A percentile compares a stretch with the other conserved stretches of the same genome.
Conservation (phyloP, 2,888 invertebrate genomes). For the Steinernema carpocapsae region DNA sequence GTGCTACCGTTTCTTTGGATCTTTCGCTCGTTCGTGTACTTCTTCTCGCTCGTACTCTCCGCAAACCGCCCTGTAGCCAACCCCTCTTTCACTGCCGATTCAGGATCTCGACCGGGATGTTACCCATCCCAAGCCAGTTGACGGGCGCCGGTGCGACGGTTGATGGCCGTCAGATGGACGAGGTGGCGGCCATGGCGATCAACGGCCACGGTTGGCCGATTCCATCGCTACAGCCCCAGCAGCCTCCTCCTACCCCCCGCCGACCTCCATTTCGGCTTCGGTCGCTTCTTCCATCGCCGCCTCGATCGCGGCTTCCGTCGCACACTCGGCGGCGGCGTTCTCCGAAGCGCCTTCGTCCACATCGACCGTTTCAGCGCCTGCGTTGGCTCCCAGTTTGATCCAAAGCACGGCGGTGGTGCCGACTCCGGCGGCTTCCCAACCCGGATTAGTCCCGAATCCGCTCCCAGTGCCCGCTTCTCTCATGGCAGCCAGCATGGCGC, state of each 20-base stretch:
- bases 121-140: conserved; percentile 23
- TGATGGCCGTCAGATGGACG: background rate
- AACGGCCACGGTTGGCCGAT: conserved; percentile 7
- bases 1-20: background rate
- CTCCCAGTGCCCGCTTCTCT: background rate
- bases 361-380: background rate
- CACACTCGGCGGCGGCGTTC: background rate
- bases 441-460: background rate
- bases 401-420: too few relatives aligned
- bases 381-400: too few relatives aligned
- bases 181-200: conserved; percentile 3
- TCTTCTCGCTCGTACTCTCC: background rate
- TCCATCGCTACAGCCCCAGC: background rate
- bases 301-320: background rate
- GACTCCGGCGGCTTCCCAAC: background rate
- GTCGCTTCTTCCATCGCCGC: background rate
- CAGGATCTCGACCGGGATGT: conserved; percentile 12
- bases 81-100: background rate
- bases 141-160: background rate
- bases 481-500: background rate
- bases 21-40: background rate
- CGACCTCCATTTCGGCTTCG: background rate
- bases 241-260: too few relatives aligned
- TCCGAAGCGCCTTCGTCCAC: background rate
- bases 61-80: background rate